These are phyloP conservation scores for Catamblyrhynchus diadema DNA, from an alignment of 2,797 vertebrate species.

Conservation along the genomic window DNA sequence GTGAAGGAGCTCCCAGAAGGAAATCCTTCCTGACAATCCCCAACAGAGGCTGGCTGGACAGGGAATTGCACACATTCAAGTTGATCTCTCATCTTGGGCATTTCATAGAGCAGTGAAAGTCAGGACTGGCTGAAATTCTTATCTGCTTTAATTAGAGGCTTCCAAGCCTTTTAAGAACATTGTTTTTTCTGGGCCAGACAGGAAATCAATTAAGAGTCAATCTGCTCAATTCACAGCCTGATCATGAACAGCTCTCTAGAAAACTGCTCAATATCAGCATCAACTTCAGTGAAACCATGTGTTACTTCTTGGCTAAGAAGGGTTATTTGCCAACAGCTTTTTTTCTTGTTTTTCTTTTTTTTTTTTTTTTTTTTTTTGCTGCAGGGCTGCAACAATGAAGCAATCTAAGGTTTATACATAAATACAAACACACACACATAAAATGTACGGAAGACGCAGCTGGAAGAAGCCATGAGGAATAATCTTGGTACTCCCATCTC, in stretches of 20 bases:
- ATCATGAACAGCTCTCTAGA: not conserved
- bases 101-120: not conserved
- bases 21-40: not conserved
- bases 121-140: not conserved
- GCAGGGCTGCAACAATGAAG: not conserved
- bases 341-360: too few relatives aligned
- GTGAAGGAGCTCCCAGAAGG: not conserved
- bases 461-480: not conserved
- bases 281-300: not conserved
- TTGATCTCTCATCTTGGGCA: not conserved
- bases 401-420: not conserved
- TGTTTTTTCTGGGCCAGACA: not conserved
- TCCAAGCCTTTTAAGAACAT: not conserved
- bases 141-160: not conserved
- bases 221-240: not conserved
- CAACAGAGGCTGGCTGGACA: not conserved
- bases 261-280: not conserved
- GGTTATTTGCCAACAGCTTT: not conserved
- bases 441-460: not conserved
- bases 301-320: not conserved
- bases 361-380: accelerated
- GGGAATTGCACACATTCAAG: not conserved
- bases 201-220: not conserved
- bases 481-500: not conserved
- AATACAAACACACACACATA: not conserved